These are phyloP conservation scores for Macaria notata DNA, from an alignment of 2,888 invertebrate genomes.

Conservation along the genomic window DNA sequence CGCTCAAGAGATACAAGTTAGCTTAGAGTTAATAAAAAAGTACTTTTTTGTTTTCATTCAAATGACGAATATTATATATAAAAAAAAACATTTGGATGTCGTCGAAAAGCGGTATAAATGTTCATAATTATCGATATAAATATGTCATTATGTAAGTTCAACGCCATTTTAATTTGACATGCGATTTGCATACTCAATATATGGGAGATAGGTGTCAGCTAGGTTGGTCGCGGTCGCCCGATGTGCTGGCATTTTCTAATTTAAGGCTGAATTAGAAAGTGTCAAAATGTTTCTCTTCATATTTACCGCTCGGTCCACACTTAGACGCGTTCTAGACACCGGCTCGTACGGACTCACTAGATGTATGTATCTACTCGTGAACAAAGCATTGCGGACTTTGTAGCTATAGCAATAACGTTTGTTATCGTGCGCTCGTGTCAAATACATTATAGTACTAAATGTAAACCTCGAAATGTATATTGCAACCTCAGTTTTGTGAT, in stretches of 20 bases:
- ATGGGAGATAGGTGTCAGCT: conserved; percentile 23
- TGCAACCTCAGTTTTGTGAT: conserved; percentile 55
- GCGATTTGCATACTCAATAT: conserved; percentile 19
- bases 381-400: conserved; percentile 72
- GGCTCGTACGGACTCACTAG: no score
- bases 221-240: conserved; percentile 59
- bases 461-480: conserved; percentile 17
- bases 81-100: conserved; percentile 58
- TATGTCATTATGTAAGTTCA: conserved; percentile 35
- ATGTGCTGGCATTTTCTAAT: conserved; percentile 74
- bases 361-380: conserved; percentile 51
- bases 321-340: conserved; percentile 39
- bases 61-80: conserved; percentile 48
- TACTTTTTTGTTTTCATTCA: conserved; percentile 23
- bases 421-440: conserved; percentile 38
- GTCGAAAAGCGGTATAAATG: conserved; percentile 52
- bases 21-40: conserved; percentile 62
- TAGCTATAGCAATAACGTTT: conserved; percentile 73
- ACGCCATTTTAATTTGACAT: conserved; percentile 36
- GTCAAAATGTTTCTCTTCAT: conserved; percentile 48
- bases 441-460: conserved; percentile 18
- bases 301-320: conserved; percentile 24
- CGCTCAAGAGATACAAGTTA: conserved; percentile 76
- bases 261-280: conserved; percentile 81
- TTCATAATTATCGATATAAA: conserved; percentile 43